phyloP scores from a whole-genome alignment of 2,888 invertebrate species.

The Morinoia aosen region DNA sequence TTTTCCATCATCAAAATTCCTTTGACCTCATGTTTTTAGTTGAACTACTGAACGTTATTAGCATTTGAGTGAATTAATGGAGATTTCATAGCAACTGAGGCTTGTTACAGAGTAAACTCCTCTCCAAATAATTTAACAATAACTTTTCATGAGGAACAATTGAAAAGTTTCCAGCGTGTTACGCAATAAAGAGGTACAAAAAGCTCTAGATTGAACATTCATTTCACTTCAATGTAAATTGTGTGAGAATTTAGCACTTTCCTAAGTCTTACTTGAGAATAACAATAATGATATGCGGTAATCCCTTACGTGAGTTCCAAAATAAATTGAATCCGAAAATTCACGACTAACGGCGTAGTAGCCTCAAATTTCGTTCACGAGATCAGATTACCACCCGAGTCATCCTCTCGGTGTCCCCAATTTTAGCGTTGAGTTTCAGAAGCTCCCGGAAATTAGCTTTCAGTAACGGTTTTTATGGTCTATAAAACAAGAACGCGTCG shows the following conservation, averaged over 20 bases:
- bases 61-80: no score
- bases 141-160: background rate
- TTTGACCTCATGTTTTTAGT: no score
- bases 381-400: conserved; percentile 40
- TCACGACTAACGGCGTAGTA: conserved; percentile 35
- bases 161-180: background rate
- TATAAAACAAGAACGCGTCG: conserved; percentile 49
- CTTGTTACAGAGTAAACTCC: background rate
- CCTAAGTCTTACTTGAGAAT: background rate
- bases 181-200: background rate
- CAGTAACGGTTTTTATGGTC: conserved; percentile 53
- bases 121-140: background rate
- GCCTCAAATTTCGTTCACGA: conserved; percentile 20
- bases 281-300: background rate
- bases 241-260: background rate
- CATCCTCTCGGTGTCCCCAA: conserved; percentile 45
- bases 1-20: no score
- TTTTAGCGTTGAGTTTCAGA: conserved; percentile 46
- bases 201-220: background rate
- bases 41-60: no score
- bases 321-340: conserved; percentile 18
- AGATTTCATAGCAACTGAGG: background rate
- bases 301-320: background rate
- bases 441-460: conserved; percentile 49
- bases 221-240: background rate